A percentile compares a stretch with the other conserved stretches of the same genome.
Conservation (phyloP, 2,888 invertebrate genomes). For the Strigamia maritima region DNA sequence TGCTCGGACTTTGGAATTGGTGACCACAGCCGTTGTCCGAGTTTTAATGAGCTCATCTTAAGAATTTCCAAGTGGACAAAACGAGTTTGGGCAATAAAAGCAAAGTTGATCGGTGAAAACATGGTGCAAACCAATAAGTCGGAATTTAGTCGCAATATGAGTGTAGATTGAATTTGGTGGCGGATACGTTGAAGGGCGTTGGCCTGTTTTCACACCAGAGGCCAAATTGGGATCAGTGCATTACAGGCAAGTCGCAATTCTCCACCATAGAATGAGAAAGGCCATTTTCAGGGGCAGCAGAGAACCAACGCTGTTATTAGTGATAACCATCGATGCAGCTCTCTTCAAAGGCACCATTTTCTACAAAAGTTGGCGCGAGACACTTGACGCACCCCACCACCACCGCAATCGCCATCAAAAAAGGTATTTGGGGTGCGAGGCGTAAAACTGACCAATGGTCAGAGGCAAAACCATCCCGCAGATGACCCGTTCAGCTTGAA, state of each 20-base stretch:
- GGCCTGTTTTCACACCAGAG: constrained; percentile 18
- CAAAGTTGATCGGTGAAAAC: neutral
- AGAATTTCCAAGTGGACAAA: constrained; percentile 9
- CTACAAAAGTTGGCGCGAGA: neutral
- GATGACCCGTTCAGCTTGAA: constrained; percentile 25
- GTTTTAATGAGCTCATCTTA: constrained; percentile 20
- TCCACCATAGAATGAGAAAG: neutral
- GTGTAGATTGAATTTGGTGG: constrained; percentile 15
- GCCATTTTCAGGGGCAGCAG: neutral
- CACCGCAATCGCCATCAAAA: neutral
- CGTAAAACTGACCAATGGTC: constrained; percentile 23
- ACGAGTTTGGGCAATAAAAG: neutral
- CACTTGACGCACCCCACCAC: neutral
- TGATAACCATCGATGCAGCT: constrained; percentile 9
- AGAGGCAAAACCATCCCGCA: neutral
- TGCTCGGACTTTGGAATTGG: neutral
- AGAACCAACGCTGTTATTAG: constrained; percentile 7
- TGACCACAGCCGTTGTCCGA: constrained; percentile 30
- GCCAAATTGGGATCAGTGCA: constrained; percentile 32
- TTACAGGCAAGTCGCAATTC: constrained; percentile 29
- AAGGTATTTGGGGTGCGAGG: neutral
- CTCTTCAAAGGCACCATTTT: neutral
- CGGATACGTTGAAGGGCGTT: constrained; percentile 11
- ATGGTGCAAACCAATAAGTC: constrained; percentile 20
- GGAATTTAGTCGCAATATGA: neutral